Evolutionary conservation across 2,113 vertebrate species (phyloP).

Genomic region (Pedetes capensis): DNA sequence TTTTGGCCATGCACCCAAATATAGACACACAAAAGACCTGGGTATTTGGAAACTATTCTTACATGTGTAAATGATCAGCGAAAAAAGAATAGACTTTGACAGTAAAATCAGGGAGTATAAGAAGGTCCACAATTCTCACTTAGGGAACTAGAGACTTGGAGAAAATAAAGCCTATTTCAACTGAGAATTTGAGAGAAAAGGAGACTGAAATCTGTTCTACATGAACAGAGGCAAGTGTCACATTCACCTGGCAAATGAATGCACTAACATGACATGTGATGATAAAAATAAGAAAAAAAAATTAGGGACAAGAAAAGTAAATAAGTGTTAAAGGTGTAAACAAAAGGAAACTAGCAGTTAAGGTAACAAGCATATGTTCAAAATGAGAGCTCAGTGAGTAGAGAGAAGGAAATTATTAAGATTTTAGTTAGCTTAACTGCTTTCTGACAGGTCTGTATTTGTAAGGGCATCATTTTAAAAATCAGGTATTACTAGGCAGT

Average conservation of each 20-base stretch:
- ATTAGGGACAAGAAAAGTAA: not conserved
- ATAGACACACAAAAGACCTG: not conserved
- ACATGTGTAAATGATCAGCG: not conserved
- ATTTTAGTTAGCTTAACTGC: not conserved
- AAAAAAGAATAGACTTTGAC: not conserved
- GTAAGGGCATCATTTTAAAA: not conserved
- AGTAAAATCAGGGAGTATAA: not conserved
- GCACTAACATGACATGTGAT: not conserved
- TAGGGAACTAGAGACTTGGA: not conserved
- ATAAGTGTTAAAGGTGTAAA: not conserved
- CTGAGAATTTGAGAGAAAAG: not conserved
- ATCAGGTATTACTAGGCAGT: not conserved
- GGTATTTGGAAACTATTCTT: not conserved
- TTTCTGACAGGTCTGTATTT: not conserved
- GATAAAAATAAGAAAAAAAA: not conserved
- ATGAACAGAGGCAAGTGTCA: not conserved
- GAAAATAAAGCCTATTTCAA: not conserved
- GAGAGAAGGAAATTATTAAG: not conserved
- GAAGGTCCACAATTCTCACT: not conserved
- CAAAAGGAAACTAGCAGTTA: not conserved
- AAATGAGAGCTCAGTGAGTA: not conserved
- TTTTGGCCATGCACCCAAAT: not conserved
- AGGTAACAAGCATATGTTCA: not conserved
- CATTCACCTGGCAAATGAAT: not conserved
- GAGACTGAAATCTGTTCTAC: not conserved